phyloP scores from a whole-genome alignment of 2,888 invertebrate genomes.

The Oligia fasciuncula region DNA sequence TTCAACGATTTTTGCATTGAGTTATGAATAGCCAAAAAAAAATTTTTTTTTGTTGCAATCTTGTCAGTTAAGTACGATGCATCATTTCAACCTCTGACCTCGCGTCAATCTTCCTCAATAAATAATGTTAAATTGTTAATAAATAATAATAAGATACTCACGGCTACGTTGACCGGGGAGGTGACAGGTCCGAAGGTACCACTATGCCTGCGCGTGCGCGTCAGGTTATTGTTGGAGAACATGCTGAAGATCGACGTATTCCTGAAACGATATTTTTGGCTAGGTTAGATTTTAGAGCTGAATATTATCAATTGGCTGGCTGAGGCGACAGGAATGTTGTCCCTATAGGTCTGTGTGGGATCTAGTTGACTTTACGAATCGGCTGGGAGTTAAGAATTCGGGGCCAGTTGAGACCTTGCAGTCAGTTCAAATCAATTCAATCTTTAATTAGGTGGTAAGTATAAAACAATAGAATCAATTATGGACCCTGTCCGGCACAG shows the following conservation, averaged over 20 bases:
- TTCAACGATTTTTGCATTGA: constrained; percentile 4
- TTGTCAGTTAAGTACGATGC: neutral
- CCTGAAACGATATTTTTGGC: constrained; percentile 85
- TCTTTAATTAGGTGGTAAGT: too few relatives aligned
- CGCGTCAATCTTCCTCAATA: constrained; percentile 41
- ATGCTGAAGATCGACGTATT: constrained; percentile 93
- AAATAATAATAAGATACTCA: constrained; percentile 48
- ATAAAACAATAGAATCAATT: too few relatives aligned
- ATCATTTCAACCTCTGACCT: constrained; percentile 21
- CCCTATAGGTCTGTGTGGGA: neutral
- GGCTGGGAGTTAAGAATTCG: neutral
- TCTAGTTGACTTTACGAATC: neutral
- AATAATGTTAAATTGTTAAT: constrained; percentile 4
- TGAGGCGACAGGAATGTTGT: neutral
- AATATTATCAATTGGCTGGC: neutral
- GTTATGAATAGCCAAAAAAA: neutral
- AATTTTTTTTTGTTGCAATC: neutral
- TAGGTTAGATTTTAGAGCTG: neutral
- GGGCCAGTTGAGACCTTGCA: neutral
- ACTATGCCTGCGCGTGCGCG: constrained; percentile 96
- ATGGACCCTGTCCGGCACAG: too few relatives aligned
- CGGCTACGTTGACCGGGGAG: constrained; percentile 77
- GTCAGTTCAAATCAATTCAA: neutral
- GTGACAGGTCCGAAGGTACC: constrained; percentile 95
- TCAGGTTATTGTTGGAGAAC: constrained; percentile 91